Evolutionary conservation across 2,113 vertebrate species (phyloP).

Genomic region (Tauraco erythrolophus): DNA sequence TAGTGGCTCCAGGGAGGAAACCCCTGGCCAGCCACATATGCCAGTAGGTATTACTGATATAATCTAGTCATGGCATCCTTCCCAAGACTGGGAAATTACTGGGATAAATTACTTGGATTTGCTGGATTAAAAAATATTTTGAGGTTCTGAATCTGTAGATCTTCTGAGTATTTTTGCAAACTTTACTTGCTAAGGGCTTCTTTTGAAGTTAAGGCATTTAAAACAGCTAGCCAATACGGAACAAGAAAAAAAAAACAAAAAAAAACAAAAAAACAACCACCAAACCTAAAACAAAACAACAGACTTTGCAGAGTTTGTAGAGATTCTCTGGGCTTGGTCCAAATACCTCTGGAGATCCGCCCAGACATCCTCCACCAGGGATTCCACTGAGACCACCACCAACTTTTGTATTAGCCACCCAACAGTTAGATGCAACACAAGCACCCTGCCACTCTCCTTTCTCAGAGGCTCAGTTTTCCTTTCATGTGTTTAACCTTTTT

Average conservation of each 20-base stretch:
- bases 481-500: neutral
- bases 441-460: neutral
- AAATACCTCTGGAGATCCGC: neutral
- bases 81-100: neutral
- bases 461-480: neutral
- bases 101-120: slow-evolving; percentile 4
- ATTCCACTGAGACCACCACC: neutral
- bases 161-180: neutral
- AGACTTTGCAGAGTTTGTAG: neutral
- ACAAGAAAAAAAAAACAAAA: neutral
- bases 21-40: slow-evolving; percentile 2
- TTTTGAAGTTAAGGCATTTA: neutral
- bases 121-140: neutral
- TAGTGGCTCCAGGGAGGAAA: slow-evolving; percentile 2
- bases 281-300: neutral
- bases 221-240: neutral
- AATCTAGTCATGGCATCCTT: neutral
- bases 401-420: neutral
- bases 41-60: neutral
- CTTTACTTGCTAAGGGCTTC: neutral
- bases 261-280: too few relatives aligned
- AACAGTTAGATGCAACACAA: neutral
- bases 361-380: neutral
- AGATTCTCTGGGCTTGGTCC: neutral
- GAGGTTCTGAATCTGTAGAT: neutral